Evolutionary conservation across 2,797 vertebrate genomes (phyloP).

Genomic region (Peromyscus attwateri): DNA sequence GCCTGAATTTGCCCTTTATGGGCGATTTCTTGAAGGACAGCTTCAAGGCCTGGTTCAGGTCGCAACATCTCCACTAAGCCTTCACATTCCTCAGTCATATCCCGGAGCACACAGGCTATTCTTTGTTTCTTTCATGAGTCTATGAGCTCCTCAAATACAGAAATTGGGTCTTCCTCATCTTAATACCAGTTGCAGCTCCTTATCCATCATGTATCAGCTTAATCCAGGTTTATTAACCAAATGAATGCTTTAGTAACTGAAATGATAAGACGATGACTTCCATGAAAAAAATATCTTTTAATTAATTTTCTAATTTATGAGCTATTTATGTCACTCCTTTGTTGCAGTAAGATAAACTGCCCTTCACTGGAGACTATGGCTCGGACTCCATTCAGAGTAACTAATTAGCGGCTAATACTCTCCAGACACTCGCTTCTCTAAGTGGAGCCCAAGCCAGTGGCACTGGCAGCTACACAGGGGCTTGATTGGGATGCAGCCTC

Average conservation of each 20-base stretch:
- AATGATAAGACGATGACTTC: neutral
- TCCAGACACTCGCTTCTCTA: neutral
- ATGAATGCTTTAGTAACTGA: slow-evolving; percentile 3
- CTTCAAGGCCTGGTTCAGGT: neutral
- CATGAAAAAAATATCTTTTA: neutral
- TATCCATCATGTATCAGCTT: neutral
- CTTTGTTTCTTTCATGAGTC: slow-evolving; percentile 19
- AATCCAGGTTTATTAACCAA: slow-evolving; percentile 33
- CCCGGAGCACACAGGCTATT: neutral
- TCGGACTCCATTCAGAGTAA: neutral
- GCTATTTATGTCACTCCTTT: neutral
- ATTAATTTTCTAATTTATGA: slow-evolving; percentile 35
- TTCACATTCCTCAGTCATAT: neutral
- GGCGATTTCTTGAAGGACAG: neutral
- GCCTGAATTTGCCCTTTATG: neutral
- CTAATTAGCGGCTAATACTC: neutral
- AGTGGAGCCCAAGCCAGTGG: neutral
- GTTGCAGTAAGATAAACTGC: neutral
- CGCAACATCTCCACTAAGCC: neutral
- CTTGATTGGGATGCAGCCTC: neutral
- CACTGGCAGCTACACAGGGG: neutral
- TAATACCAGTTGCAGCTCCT: neutral
- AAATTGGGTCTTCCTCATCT: neutral
- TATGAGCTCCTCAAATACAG: neutral
- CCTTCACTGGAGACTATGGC: neutral